phyloP scores from a whole-genome alignment of 2,113 vertebrate genomes.

The Pteronura brasiliensis region DNA sequence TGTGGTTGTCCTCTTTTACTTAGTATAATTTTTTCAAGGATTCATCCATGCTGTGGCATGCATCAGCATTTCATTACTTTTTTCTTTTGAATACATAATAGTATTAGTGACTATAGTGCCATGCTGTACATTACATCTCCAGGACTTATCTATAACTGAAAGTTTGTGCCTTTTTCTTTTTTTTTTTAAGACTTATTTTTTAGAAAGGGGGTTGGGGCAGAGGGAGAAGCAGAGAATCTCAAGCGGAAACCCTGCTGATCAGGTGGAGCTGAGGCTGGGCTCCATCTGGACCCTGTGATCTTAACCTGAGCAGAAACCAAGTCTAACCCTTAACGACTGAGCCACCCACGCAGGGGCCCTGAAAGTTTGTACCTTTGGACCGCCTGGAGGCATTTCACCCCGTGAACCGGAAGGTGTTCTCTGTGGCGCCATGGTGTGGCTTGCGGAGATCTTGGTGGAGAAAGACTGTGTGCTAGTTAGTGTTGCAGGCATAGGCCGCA shows the following conservation, averaged over 20 bases:
- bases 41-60: neutral
- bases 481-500: neutral
- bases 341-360: neutral
- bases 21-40: neutral
- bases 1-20: neutral
- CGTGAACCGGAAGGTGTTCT: neutral
- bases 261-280: neutral
- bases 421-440: constrained; percentile 69
- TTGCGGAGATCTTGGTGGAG: constrained; percentile 79
- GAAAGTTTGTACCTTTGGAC: neutral
- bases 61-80: neutral
- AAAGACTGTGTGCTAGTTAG: constrained; percentile 76
- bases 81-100: neutral
- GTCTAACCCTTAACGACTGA: neutral
- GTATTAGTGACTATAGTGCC: neutral
- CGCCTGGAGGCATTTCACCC: neutral
- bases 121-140: neutral
- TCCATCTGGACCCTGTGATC: neutral
- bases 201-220: neutral
- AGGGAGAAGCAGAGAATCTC: neutral
- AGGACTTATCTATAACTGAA: neutral
- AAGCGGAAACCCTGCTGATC: neutral
- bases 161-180: neutral
- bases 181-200: neutral
- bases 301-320: neutral